Percentiles rank a stretch among this genome's conserved stretches.
phyloP scores from a whole-genome alignment of 2,113 vertebrate genomes.

The Chelonoidis abingdonii region DNA sequence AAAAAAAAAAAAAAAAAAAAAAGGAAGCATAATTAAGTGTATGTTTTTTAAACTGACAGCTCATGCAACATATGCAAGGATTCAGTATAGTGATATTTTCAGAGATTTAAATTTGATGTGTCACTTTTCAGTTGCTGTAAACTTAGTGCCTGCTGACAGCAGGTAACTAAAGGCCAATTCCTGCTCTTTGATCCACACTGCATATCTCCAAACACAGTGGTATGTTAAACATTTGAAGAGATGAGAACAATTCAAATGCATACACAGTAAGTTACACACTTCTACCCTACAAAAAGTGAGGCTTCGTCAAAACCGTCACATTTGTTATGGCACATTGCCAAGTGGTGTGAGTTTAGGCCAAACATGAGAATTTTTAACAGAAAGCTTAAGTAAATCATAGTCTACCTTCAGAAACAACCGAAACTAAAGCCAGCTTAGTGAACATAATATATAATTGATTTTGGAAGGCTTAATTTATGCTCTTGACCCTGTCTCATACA shows the following conservation, averaged over 20 bases:
- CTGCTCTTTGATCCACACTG: slow-evolving; percentile 27
- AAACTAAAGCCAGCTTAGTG: not conserved
- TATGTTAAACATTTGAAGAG: slow-evolving; percentile 5
- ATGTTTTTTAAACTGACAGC: slow-evolving; percentile 64
- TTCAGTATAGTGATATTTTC: slow-evolving; percentile 55
- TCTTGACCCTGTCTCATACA: not conserved
- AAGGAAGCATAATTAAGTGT: slow-evolving; percentile 48
- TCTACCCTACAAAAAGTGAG: not conserved
- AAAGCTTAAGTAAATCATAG: slow-evolving; percentile 44
- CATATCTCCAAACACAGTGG: not conserved
- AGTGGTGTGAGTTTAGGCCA: slow-evolving; percentile 50
- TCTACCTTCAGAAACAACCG: slow-evolving; percentile 19
- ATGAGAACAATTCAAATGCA: not conserved
- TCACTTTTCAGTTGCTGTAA: slow-evolving; percentile 45
- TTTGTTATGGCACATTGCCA: not conserved
- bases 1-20: slow-evolving; percentile 4
- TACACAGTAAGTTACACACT: not conserved
- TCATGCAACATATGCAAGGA: slow-evolving; percentile 47
- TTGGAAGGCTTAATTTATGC: not conserved
- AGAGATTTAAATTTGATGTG: slow-evolving; percentile 49
- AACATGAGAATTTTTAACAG: slow-evolving; percentile 52
- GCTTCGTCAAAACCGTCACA: not conserved
- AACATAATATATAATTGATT: slow-evolving; percentile 12
- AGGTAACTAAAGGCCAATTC: slow-evolving; percentile 44
- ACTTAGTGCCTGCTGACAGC: slow-evolving; percentile 33